These are phyloP conservation scores for Pantherophis alleghaniensis DNA, from an alignment of 2,797 vertebrate genomes.

Conservation along the genomic window DNA sequence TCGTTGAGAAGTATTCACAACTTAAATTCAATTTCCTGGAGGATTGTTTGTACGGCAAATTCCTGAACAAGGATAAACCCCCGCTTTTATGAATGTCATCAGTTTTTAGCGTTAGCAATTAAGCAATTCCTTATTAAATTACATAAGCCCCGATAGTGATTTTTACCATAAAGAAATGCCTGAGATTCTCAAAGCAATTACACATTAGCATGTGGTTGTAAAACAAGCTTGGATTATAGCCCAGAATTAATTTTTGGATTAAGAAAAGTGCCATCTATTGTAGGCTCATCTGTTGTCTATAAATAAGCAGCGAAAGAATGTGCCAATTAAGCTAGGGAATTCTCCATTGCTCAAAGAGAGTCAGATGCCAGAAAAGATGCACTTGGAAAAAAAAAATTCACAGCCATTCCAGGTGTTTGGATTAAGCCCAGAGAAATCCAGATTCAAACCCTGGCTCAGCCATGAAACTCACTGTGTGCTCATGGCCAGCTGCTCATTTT, in stretches of 20 bases:
- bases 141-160: neutral
- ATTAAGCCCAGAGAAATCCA: neutral
- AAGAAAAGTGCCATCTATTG: neutral
- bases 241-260: slow-evolving; percentile 6
- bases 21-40: neutral
- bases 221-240: neutral
- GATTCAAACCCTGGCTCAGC: neutral
- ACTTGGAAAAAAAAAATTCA: neutral
- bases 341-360: neutral
- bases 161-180: neutral
- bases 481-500: neutral
- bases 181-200: neutral
- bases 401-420: neutral
- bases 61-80: neutral
- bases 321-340: neutral
- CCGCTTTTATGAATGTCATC: neutral
- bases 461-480: neutral
- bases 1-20: neutral
- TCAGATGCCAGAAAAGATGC: neutral
- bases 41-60: neutral
- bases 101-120: neutral
- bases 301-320: slow-evolving; percentile 2
- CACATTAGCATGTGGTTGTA: neutral
- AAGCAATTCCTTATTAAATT: neutral
- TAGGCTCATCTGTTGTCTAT: slow-evolving; percentile 1